A percentile compares a stretch with the other conserved stretches of the same genome.
Conservation (phyloP, 1,140 invertebrate genomes). For the Scaptomyza montana region DNA sequence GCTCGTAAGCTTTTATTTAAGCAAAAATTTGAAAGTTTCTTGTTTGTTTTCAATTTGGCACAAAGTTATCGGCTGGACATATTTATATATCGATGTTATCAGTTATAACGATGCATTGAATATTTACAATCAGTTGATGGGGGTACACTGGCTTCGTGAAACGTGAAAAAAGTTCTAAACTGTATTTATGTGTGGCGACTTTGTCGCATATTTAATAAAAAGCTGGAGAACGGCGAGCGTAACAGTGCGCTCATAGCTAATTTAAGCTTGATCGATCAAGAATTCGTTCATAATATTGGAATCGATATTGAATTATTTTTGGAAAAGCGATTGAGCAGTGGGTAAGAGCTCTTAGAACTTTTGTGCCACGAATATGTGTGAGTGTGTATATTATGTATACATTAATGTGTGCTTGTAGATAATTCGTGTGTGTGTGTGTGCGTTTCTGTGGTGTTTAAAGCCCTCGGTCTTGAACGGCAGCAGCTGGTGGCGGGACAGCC, state of each 20-base stretch:
- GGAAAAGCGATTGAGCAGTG: slow-evolving; percentile 67
- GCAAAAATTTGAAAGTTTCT: background rate
- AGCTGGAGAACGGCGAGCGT: slow-evolving; percentile 69
- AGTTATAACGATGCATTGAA: slow-evolving; percentile 9
- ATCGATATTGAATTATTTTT: slow-evolving; percentile 78
- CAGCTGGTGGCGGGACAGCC: slow-evolving; percentile 46
- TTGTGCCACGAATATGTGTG: slow-evolving; percentile 57
- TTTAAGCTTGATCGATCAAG: slow-evolving; percentile 77
- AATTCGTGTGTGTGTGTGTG: slow-evolving; percentile 23
- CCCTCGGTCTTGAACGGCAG: slow-evolving; percentile 25
- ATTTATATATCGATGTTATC: background rate
- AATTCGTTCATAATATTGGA: slow-evolving; percentile 81
- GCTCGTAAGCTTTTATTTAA: background rate
- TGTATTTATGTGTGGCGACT: slow-evolving; percentile 62
- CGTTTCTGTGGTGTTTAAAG: slow-evolving; percentile 24
- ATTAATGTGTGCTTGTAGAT: slow-evolving; percentile 15
- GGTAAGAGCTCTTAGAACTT: slow-evolving; percentile 75
- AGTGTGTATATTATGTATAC: slow-evolving; percentile 47
- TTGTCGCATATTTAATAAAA: slow-evolving; percentile 72
- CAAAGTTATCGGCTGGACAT: slow-evolving; percentile 7
- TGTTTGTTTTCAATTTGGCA: background rate
- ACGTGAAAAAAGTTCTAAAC: slow-evolving; percentile 60
- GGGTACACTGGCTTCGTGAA: slow-evolving; percentile 33
- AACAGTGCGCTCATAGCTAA: slow-evolving; percentile 56
- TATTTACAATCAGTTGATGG: slow-evolving; percentile 26